phyloP scores from a whole-genome alignment of 64 coral and sea anemone genomes.

The Dendronephthya gigantea region DNA sequence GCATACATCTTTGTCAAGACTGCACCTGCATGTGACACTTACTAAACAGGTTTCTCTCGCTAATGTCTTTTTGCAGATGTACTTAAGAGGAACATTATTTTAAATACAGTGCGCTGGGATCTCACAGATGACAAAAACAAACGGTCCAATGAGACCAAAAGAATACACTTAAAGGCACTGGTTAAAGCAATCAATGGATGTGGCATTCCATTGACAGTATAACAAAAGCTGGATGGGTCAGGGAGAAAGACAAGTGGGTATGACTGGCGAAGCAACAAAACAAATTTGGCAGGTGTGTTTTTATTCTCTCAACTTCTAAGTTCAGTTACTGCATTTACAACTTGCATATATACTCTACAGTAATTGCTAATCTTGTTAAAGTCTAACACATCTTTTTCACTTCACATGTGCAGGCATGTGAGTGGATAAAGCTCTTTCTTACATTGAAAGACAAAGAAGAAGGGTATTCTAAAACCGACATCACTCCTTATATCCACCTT shows the following conservation, averaged over 20 bases:
- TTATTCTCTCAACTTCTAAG: background rate
- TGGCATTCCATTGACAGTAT: slow-evolving; percentile 27
- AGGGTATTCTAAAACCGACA: slow-evolving; percentile 25
- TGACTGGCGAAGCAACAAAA: slow-evolving; percentile 15
- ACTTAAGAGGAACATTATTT: background rate
- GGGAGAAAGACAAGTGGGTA: slow-evolving; percentile 3
- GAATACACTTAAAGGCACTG: background rate
- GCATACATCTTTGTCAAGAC: background rate
- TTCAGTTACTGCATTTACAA: background rate
- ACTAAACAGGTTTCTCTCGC: background rate
- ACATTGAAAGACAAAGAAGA: slow-evolving; percentile 3
- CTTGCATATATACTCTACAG: background rate
- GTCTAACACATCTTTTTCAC: background rate
- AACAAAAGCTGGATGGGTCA: slow-evolving; percentile 21
- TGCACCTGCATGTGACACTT: background rate
- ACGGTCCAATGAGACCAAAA: slow-evolving; percentile 25
- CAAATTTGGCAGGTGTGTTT: background rate
- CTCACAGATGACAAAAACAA: background rate
- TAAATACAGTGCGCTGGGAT: background rate
- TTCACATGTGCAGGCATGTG: background rate
- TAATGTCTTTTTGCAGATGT: background rate
- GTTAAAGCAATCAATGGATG: slow-evolving; percentile 21
- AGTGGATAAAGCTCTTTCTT: slow-evolving; percentile 17
- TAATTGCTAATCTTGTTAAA: background rate
- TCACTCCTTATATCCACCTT: slow-evolving; percentile 23